phyloP scores from a whole-genome alignment of 2,113 vertebrate species.

The Himantopus leucocephalus region DNA sequence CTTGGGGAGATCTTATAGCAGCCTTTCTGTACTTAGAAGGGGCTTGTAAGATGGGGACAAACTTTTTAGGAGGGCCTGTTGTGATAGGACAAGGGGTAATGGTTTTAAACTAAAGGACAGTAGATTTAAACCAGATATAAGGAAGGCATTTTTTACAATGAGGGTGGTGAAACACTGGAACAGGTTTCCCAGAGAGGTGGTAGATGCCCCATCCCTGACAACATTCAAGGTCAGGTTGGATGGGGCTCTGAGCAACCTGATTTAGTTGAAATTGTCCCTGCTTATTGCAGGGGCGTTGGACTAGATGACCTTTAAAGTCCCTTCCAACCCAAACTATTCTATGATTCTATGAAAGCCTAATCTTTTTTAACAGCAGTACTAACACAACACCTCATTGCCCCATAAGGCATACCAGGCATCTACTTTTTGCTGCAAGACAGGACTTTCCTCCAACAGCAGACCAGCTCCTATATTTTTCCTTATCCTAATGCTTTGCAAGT shows the following conservation, averaged over 20 bases:
- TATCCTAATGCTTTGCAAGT: neutral
- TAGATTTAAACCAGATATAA: neutral
- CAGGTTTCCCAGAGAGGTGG: neutral
- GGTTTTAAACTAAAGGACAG: neutral
- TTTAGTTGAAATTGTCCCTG: neutral
- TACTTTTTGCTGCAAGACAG: neutral
- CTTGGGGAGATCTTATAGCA: neutral
- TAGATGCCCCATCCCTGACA: neutral
- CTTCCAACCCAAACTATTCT: neutral
- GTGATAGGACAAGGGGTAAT: neutral
- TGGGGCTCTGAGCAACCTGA: neutral
- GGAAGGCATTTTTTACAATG: neutral
- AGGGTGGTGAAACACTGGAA: neutral
- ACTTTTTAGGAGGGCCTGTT: neutral
- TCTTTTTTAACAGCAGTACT: neutral
- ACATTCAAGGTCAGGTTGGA: neutral
- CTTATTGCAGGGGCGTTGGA: neutral
- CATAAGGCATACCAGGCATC: neutral
- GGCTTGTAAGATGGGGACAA: neutral
- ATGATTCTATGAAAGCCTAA: neutral
- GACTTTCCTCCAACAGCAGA: neutral
- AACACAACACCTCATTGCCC: neutral
- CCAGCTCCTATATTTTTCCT: neutral
- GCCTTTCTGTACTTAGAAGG: neutral
- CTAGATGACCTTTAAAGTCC: neutral